A percentile compares a stretch with the other conserved stretches of the same genome.
phyloP scores from a whole-genome alignment of 2,113 vertebrate species.

The Ornithorhynchus anatinus region DNA sequence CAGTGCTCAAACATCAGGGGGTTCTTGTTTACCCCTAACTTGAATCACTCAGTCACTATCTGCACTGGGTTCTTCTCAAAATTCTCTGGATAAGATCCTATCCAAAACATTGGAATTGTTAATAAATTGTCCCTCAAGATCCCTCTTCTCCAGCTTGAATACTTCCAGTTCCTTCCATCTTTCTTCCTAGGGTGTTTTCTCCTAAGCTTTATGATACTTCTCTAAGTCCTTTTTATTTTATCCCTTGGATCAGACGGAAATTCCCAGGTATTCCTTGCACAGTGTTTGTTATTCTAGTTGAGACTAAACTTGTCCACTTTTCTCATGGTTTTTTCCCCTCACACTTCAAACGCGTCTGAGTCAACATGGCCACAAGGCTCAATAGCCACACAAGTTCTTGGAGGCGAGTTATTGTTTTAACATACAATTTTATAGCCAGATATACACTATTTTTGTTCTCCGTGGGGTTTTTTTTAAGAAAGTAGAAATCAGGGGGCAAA shows the following conservation, averaged over 20 bases:
- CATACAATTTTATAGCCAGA: background rate
- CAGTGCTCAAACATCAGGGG: too few relatives aligned
- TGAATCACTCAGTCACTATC: too few relatives aligned
- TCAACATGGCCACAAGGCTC: background rate
- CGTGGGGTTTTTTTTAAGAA: too few relatives aligned
- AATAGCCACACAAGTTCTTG: background rate
- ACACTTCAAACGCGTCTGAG: slow-evolving; percentile 2
- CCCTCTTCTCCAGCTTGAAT: too few relatives aligned
- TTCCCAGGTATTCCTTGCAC: background rate
- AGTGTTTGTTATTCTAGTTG: background rate
- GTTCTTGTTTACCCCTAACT: too few relatives aligned
- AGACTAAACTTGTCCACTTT: background rate
- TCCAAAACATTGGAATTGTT: too few relatives aligned
- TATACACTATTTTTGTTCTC: background rate
- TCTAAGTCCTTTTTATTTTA: background rate
- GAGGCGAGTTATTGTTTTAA: slow-evolving; percentile 3
- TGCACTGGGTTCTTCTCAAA: too few relatives aligned
- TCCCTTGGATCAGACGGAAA: background rate
- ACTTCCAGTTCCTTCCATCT: background rate
- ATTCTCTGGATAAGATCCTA: too few relatives aligned
- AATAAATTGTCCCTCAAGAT: too few relatives aligned
- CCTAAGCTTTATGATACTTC: too few relatives aligned
- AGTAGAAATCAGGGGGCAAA: background rate
- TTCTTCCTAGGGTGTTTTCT: too few relatives aligned
- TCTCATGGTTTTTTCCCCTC: background rate